Percentiles rank a stretch among this genome's conserved stretches.
These are phyloP conservation scores for Drosophila peninsularis DNA, from an alignment of 2,888 invertebrate species.

Conservation along the genomic window DNA sequence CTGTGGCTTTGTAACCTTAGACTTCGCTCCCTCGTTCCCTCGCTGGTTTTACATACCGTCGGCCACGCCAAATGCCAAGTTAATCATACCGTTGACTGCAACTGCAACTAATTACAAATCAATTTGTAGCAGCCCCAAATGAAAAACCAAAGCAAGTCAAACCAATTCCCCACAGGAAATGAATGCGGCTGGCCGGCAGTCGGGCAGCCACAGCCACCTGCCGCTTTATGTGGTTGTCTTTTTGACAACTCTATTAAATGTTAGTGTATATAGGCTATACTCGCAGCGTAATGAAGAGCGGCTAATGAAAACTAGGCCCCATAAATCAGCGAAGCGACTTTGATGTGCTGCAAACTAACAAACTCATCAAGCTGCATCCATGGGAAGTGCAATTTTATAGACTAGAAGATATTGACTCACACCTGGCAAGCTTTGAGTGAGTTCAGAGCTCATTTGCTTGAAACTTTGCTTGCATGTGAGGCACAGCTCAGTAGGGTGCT, in stretches of 20 bases:
- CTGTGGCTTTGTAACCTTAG: slow-evolving; percentile 47
- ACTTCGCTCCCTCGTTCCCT: slow-evolving; percentile 12
- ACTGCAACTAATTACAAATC: slow-evolving; percentile 83
- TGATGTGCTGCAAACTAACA: slow-evolving; percentile 32
- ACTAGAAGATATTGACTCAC: background rate
- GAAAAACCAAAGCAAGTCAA: slow-evolving; percentile 13
- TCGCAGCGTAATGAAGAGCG: slow-evolving; percentile 16
- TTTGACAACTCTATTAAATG: slow-evolving; percentile 54
- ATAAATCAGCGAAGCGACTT: slow-evolving; percentile 46
- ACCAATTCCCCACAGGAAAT: slow-evolving; percentile 66
- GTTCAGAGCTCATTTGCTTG: background rate
- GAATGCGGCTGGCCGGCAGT: slow-evolving; percentile 24
- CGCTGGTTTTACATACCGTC: slow-evolving; percentile 9
- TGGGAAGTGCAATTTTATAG: slow-evolving; percentile 36
- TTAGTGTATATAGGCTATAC: slow-evolving; percentile 4
- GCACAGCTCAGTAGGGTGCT: background rate
- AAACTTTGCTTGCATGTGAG: background rate
- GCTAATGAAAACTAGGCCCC: slow-evolving; percentile 19
- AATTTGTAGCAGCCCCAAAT: slow-evolving; percentile 78
- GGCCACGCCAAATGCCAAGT: slow-evolving; percentile 52
- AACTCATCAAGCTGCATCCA: slow-evolving; percentile 46
- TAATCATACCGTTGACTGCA: slow-evolving; percentile 75
- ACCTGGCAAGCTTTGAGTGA: slow-evolving; percentile 1
- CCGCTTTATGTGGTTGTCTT: slow-evolving; percentile 38
- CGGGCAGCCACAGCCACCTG: slow-evolving; percentile 35